Percentiles rank a stretch among this genome's conserved stretches.
phyloP scores from a whole-genome alignment of 2,797 vertebrate species.

The Tympanoctomys barrerae region DNA sequence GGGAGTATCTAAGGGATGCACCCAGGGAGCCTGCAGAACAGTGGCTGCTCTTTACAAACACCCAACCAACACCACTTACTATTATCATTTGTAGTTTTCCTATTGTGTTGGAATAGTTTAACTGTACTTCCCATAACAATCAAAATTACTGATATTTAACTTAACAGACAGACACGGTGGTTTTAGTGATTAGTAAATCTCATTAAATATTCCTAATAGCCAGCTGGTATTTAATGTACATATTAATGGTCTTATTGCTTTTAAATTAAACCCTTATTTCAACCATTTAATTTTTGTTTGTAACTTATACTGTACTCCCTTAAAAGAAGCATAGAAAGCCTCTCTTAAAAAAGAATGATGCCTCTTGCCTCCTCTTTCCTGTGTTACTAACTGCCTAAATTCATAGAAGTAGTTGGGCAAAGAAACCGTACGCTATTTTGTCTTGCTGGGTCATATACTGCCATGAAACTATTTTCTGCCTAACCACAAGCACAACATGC shows the following conservation, averaged over 20 bases:
- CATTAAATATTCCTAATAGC: constrained; percentile 76
- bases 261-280: constrained; percentile 76
- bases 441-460: not conserved
- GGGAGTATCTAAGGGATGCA: not conserved
- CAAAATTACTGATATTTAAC: constrained; percentile 73
- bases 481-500: not conserved
- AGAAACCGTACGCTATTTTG: not conserved
- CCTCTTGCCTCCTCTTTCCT: constrained; percentile 7
- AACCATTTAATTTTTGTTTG: constrained; percentile 72
- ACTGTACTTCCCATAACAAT: constrained; percentile 70
- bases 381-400: constrained; percentile 61
- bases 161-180: constrained; percentile 21
- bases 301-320: constrained; percentile 60
- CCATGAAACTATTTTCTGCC: constrained; percentile 54
- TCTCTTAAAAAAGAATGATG: constrained; percentile 55
- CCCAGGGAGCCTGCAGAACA: not conserved
- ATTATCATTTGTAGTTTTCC: constrained; percentile 63
- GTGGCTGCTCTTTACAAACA: not conserved
- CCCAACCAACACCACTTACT: not conserved
- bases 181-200: constrained; percentile 72
- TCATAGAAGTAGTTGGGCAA: constrained; percentile 43
- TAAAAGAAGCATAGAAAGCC: constrained; percentile 58
- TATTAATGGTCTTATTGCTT: constrained; percentile 69
- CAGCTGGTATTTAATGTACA: constrained; percentile 66
- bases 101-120: constrained; percentile 54